Base-by-base conservation (phyloP, 2,888 invertebrate genomes). In the Cryptocephalus moraei region DNA sequence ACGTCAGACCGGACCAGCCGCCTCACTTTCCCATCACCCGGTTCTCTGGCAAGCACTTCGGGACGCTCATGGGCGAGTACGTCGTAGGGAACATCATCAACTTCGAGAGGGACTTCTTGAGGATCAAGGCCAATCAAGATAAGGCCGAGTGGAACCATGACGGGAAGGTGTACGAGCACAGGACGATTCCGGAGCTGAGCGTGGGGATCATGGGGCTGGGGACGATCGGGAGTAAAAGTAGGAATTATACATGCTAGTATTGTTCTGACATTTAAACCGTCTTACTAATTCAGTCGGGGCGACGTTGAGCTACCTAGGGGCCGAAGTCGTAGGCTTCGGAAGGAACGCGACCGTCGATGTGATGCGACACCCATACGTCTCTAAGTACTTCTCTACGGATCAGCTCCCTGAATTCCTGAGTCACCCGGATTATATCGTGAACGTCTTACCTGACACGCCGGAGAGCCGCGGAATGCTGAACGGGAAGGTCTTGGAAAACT, bases 121-220 rank as follows among this genome's bases (percentile, higher is more conserved):
- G 39, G 33, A 47, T 52, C 9, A 54, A 33, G 41, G 54, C 56
- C 31, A 56, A 59, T 41, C 57, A 59, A 33, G 49, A 46, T 41
- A 33, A 45, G 33, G 39, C 61, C 61, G 13, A 52, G 1, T 75
- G 74, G 73, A 49, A 34, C 8, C 43, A 45, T n/a, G 59, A 64
- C 34, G 69, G 66, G 1, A 68, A 62, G 52, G 66, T 74, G 46
- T 44, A 41, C 1, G 44, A 62, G 43, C 64, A 73, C 47, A 63
- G 75, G 41, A 53, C 65, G 1, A 65, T 79, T 48, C 62, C 62
- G 32, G 73, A 74, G 47, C 59, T 78, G 10, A 73, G 70, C 2
- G 62, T 78, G 50, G 78, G 77, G 8, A 69, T 79, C 47, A 59
- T 79, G 33, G 78, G 79, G 10, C 53, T 74, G 31, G 79, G 79